Conservation (phyloP, 1,140 invertebrate genomes). For the Odontomachus brunneus region DNA sequence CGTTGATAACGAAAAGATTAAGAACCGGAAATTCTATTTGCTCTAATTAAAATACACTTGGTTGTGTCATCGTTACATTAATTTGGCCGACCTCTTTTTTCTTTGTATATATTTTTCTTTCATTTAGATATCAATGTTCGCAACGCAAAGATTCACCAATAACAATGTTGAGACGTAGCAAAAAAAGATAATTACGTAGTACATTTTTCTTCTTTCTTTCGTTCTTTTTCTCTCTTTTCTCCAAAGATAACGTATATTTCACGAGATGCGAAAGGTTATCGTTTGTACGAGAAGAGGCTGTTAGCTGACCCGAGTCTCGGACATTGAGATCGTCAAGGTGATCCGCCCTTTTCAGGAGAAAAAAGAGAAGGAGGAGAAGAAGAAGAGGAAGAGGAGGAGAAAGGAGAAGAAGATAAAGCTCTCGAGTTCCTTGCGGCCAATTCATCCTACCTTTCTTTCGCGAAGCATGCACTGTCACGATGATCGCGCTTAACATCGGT, state of each 20-base stretch:
- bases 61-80: too few species aligned
- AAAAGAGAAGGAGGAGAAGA: background rate
- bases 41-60: too few species aligned
- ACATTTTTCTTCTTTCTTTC: too few species aligned
- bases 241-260: background rate
- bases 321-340: conserved; percentile 1
- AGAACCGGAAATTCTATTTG: too few species aligned
- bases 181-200: too few species aligned
- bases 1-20: too few species aligned
- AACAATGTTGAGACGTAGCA: too few species aligned
- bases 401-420: background rate
- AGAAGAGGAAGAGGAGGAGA: background rate
- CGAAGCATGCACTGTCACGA: conserved; percentile 8
- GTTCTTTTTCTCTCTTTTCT: too few species aligned
- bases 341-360: conserved; percentile 28
- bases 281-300: conserved; percentile 18
- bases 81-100: too few species aligned
- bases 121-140: too few species aligned
- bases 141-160: too few species aligned
- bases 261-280: background rate
- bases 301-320: background rate
- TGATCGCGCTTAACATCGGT: conserved; percentile 15
- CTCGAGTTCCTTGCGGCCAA: conserved; percentile 5
- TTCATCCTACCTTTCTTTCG: conserved; percentile 20
- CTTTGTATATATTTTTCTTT: too few species aligned